phyloP scores from a whole-genome alignment of 2,888 invertebrate genomes.

The Cancer borealis region DNA sequence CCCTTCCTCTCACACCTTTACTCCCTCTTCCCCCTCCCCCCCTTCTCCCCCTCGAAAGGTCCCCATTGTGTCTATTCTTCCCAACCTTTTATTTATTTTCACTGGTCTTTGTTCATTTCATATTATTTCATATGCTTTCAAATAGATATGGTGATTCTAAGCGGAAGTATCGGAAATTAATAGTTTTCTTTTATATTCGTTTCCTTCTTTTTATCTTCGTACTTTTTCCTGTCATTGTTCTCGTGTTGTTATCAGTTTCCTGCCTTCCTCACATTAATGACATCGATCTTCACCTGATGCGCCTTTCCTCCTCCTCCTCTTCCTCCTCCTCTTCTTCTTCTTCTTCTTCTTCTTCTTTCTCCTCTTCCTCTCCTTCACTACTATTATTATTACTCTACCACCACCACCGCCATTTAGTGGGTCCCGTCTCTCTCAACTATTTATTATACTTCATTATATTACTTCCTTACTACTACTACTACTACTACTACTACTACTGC shows the following conservation, averaged over 20 bases:
- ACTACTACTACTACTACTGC: not conserved
- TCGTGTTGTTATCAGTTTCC: constrained; percentile 37
- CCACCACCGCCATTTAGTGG: too few species aligned
- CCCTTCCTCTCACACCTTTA: constrained; percentile 42
- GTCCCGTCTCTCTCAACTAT: too few species aligned
- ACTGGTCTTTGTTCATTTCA: not conserved
- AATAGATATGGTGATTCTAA: constrained; percentile 34
- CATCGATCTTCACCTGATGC: constrained; percentile 39
- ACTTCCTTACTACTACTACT: not conserved
- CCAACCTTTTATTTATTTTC: not conserved
- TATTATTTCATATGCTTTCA: constrained; percentile 14
- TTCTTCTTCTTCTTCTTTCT: not conserved
- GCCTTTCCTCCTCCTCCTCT: constrained; percentile 5
- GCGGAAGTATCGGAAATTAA: constrained; percentile 31
- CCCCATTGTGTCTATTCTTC: constrained; percentile 7
- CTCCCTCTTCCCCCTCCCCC: not conserved
- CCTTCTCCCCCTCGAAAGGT: too few species aligned
- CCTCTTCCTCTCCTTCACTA: not conserved
- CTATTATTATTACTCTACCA: not conserved
- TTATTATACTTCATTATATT: not conserved
- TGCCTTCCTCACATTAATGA: constrained; percentile 37
- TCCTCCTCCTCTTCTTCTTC: not conserved
- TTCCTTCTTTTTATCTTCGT: not conserved
- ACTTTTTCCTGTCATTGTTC: constrained; percentile 40
- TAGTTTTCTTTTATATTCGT: constrained; percentile 40